Evolutionary conservation across 2,888 invertebrate species (phyloP).

Genomic region (Sturmia bella): DNA sequence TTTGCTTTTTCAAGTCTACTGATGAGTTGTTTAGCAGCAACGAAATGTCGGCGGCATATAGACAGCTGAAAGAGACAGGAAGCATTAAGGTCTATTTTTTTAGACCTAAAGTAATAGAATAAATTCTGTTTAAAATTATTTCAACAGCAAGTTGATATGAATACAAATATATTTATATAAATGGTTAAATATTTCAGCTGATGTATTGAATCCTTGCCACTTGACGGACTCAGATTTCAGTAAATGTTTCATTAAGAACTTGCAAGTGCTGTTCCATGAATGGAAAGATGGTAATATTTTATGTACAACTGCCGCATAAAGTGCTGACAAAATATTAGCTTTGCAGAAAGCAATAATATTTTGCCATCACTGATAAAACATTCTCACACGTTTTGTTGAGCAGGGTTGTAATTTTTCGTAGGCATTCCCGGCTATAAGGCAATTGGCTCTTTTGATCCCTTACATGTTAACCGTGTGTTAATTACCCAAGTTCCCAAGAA

Average conservation of each 20-base stretch:
- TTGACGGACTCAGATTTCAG: constrained; percentile 61
- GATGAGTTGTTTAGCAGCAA: too few relatives aligned
- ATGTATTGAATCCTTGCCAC: constrained; percentile 66
- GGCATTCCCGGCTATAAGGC: constrained; percentile 76
- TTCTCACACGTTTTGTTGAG: too few relatives aligned
- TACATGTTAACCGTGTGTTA: constrained; percentile 35
- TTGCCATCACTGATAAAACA: too few relatives aligned
- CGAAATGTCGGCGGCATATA: too few relatives aligned
- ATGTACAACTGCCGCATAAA: background rate
- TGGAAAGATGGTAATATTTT: constrained; percentile 65
- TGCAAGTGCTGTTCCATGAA: constrained; percentile 65
- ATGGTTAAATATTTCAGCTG: constrained; percentile 56
- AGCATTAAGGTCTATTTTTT: too few relatives aligned
- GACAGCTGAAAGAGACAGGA: too few relatives aligned
- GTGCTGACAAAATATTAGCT: too few relatives aligned
- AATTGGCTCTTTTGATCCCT: constrained; percentile 84
- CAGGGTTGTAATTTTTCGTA: constrained; percentile 6
- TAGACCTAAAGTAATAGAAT: background rate
- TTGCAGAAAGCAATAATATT: too few relatives aligned
- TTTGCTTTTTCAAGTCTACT: too few relatives aligned
- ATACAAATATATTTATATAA: too few relatives aligned
- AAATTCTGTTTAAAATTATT: background rate
- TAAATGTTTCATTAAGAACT: constrained; percentile 66
- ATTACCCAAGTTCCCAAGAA: constrained; percentile 30
- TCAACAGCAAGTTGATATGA: too few relatives aligned